phyloP scores from a whole-genome alignment of 2,113 vertebrate genomes.

The Neogobius melanostomus region DNA sequence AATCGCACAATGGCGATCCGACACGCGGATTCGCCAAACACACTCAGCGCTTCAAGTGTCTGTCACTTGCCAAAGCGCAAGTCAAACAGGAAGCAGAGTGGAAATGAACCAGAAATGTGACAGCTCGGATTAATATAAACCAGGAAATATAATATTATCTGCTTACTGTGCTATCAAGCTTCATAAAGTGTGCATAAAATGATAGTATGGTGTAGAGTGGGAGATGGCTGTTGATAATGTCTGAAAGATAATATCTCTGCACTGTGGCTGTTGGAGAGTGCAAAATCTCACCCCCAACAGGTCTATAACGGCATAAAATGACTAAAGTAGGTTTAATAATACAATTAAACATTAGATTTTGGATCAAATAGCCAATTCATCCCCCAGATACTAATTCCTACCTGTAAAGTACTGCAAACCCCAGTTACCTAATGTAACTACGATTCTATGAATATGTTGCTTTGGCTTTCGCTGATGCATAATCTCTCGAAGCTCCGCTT shows the following conservation, averaged over 20 bases:
- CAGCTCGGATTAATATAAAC: constrained; percentile 22
- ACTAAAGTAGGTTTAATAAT: no score
- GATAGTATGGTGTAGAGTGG: not conserved
- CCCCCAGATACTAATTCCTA: no score
- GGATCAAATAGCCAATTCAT: no score
- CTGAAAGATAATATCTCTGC: not conserved
- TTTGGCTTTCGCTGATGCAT: no score
- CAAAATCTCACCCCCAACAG: no score
- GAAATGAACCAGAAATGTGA: constrained; percentile 50
- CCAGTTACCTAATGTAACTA: no score
- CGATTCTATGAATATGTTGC: no score
- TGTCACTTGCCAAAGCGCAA: constrained; percentile 11
- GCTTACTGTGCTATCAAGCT: constrained; percentile 11
- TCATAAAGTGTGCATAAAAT: constrained; percentile 16
- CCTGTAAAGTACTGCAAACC: no score
- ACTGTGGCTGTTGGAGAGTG: no score
- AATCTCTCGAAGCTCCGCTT: no score
- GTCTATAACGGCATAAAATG: no score
- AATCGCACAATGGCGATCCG: constrained; percentile 15
- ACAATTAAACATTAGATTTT: no score
- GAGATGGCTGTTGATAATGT: not conserved
- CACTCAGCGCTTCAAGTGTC: constrained; percentile 12
- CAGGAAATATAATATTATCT: constrained; percentile 34
- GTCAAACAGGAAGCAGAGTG: constrained; percentile 20
- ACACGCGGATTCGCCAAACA: constrained; percentile 17